A percentile compares a stretch with the other conserved stretches of the same genome.
phyloP scores from a whole-genome alignment of 30 jellyfish, hydroid and myxozoan species.

The Cassiopea andromeda region DNA sequence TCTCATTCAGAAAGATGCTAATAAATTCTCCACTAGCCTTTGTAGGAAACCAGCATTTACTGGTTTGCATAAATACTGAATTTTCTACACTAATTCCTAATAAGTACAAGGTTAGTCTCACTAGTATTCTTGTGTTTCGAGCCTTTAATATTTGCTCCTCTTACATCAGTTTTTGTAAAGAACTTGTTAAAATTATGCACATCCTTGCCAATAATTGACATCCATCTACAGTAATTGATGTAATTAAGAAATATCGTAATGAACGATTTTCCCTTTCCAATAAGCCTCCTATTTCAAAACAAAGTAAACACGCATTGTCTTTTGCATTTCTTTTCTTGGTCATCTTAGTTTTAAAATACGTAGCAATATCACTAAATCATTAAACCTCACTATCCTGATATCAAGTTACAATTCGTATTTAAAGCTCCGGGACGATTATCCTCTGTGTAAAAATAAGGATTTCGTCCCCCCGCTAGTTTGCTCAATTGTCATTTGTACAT shows the following conservation, averaged over 20 bases:
- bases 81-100: background rate
- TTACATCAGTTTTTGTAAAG: background rate
- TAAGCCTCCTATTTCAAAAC: background rate
- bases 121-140: background rate
- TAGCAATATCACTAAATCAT: background rate
- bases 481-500: background rate
- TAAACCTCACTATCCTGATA: background rate
- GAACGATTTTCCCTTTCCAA: background rate
- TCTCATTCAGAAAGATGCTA: background rate
- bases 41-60: conserved; percentile 1
- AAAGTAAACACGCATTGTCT: background rate
- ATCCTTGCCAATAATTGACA: background rate
- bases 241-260: background rate
- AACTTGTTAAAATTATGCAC: background rate
- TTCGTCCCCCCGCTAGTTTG: background rate
- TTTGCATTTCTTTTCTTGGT: background rate
- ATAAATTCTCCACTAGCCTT: conserved; percentile 1
- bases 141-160: background rate
- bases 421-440: background rate
- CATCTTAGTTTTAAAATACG: background rate
- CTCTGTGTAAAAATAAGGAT: background rate
- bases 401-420: background rate
- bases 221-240: background rate
- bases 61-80: background rate
- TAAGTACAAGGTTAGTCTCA: background rate